phyloP scores from a whole-genome alignment of 2,888 invertebrate genomes.

The Deroplatys truncata region DNA sequence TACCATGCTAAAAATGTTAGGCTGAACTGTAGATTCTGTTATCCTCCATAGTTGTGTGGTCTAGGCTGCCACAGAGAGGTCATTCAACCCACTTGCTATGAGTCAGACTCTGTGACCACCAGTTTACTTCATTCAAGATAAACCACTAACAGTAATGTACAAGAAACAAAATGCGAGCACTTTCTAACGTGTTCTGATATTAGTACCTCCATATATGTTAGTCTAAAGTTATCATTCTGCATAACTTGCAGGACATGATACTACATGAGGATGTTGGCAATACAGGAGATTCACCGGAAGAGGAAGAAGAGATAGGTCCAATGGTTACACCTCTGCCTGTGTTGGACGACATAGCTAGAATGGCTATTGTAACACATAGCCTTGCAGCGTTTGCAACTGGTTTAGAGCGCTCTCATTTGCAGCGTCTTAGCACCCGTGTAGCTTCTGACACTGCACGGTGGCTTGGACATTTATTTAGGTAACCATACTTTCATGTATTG shows the following conservation, averaged over 20 bases:
- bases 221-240: no score
- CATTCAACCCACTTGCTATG: no score
- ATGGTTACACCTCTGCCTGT: constrained; percentile 41
- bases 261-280: constrained; percentile 40
- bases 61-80: no score
- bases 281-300: constrained; percentile 20
- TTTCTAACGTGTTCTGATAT: no score
- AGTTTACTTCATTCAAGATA: no score
- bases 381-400: constrained; percentile 83
- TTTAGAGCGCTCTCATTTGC: constrained; percentile 71
- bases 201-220: no score
- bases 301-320: constrained; percentile 32
- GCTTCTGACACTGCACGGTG: constrained; percentile 83
- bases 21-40: no score
- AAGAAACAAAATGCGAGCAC: no score
- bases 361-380: constrained; percentile 80
- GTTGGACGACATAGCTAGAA: constrained; percentile 46
- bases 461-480: constrained; percentile 84
- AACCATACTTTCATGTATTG: constrained; percentile 32
- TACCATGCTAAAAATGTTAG: no score
- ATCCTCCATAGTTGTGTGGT: no score
- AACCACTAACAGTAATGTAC: no score
- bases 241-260: constrained; percentile 39
- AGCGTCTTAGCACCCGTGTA: constrained; percentile 74
- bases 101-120: no score